phyloP scores from a whole-genome alignment of 2,113 vertebrate genomes.

The Rhombomys opimus region DNA sequence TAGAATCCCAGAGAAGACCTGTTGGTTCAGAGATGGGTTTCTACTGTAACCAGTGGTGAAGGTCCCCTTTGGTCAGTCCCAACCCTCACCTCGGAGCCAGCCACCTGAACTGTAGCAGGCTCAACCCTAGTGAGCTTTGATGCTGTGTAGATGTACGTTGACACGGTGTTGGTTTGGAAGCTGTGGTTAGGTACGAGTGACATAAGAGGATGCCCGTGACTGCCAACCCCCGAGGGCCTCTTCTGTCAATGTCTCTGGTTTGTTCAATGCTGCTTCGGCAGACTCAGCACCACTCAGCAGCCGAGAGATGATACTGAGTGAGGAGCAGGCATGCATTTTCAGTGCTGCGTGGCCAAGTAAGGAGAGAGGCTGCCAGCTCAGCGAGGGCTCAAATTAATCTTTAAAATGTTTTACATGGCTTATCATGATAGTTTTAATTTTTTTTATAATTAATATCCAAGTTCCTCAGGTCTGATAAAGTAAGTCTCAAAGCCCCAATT shows the following conservation, averaged over 20 bases:
- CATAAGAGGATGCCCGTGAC: neutral
- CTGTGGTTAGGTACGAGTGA: conserved; percentile 62
- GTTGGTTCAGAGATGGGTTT: conserved; percentile 87
- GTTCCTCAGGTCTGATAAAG: neutral
- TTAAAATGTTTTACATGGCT: neutral
- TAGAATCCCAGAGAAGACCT: conserved; percentile 89
- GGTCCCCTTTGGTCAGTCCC: conserved; percentile 87
- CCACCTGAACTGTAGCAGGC: conserved; percentile 86
- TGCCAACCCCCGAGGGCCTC: conserved; percentile 49
- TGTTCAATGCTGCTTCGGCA: conserved; percentile 70
- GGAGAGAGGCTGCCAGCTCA: neutral
- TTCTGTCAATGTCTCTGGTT: conserved; percentile 57
- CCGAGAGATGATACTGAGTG: no score
- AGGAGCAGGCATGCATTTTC: neutral
- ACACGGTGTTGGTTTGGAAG: conserved; percentile 81
- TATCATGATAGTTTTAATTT: neutral
- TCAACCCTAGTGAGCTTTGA: conserved; percentile 88
- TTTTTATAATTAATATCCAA: neutral
- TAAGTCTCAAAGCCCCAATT: neutral
- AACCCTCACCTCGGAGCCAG: conserved; percentile 87
- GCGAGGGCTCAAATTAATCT: neutral
- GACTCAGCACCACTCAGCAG: conserved; percentile 82
- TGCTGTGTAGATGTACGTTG: conserved; percentile 86
- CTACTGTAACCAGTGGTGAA: conserved; percentile 89
- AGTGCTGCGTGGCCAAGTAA: neutral